A percentile compares a stretch with the other conserved stretches of the same genome.
phyloP scores from a whole-genome alignment of 2,113 vertebrate genomes.

The Scolopax mira region DNA sequence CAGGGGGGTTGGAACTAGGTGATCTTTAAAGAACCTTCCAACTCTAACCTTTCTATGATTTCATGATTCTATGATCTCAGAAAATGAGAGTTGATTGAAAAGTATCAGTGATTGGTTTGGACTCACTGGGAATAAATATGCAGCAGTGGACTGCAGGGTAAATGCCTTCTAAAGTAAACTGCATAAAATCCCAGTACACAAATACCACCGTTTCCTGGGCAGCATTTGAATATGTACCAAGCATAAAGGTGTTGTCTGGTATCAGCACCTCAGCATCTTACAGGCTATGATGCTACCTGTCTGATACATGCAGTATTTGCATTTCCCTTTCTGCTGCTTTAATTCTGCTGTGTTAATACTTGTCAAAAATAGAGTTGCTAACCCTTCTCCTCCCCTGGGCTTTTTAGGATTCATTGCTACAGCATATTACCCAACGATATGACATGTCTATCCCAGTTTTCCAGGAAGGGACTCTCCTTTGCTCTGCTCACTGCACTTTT shows the following conservation, averaged over 20 bases:
- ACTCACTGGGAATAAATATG: not conserved
- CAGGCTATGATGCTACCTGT: not conserved
- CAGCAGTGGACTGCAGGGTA: not conserved
- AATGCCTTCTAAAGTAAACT: not conserved
- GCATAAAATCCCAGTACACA: not conserved
- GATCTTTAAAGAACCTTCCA: too few species aligned
- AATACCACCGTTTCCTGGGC: not conserved
- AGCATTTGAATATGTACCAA: accelerated
- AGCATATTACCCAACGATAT: not conserved
- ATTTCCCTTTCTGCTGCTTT: not conserved
- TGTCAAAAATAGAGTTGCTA: not conserved
- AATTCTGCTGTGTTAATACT: not conserved
- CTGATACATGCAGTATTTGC: not conserved
- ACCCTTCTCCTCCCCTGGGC: not conserved
- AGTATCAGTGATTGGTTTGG: not conserved
- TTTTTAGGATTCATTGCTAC: not conserved
- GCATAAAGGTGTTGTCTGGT: not conserved
- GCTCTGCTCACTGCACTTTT: not conserved
- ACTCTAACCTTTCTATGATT: too few species aligned
- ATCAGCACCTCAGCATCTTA: not conserved
- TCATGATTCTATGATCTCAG: not conserved
- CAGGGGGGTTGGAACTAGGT: too few species aligned
- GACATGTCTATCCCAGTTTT: not conserved
- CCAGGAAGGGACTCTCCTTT: not conserved
- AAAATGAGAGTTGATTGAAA: not conserved